Evolutionary conservation across 2,888 invertebrate genomes (phyloP), one percentile per base, ranked within the genome.

Genomic region (Callyntrura guangdongensis): DNA sequence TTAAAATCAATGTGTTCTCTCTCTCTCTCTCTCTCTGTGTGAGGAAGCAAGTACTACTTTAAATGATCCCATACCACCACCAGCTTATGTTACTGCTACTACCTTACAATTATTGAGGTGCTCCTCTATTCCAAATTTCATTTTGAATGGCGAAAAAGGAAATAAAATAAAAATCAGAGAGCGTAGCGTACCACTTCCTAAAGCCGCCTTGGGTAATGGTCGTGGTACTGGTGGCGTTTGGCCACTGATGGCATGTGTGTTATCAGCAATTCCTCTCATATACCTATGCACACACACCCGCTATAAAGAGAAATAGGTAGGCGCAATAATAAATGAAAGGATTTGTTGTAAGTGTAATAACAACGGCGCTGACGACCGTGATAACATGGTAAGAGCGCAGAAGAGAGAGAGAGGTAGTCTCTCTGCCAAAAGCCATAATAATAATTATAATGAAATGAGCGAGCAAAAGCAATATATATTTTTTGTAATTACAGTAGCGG

Each of bases 361-460:
- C 8, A 25, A 56, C 53, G 67, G 36, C 67, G 67, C 25, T 36
- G 67, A 36, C 56, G 79, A 79, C 27, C 22, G n/a, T 56, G 27
- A 79, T 56, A n/a, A 27, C 25, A 79, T 79, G 79, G 25, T 79
- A 56, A n/a, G n/a, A n/a, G n/a, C n/a, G n/a, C n/a, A n/a, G n/a
- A n/a, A n/a, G n/a, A n/a, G n/a, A n/a, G n/a, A n/a, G n/a, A n/a
- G n/a, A n/a, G n/a, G n/a, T n/a, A n/a, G n/a, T n/a, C n/a, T n/a
- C n/a, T 61, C 53, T 67, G 84, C 84, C 84, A 84, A 67, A 47
- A 84, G 67, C 69, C 84, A 84, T 67, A 86, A 74, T 74, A 86
- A 86, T 74, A 86, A 86, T 86, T 86, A 86, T 74, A 86, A 86
- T 74, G 86, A 86, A 86, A 86, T 86, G 86, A 86, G 86, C 6